Base-by-base conservation (phyloP, 2,888 invertebrate species). In the Ceratothoa steindachneri region DNA sequence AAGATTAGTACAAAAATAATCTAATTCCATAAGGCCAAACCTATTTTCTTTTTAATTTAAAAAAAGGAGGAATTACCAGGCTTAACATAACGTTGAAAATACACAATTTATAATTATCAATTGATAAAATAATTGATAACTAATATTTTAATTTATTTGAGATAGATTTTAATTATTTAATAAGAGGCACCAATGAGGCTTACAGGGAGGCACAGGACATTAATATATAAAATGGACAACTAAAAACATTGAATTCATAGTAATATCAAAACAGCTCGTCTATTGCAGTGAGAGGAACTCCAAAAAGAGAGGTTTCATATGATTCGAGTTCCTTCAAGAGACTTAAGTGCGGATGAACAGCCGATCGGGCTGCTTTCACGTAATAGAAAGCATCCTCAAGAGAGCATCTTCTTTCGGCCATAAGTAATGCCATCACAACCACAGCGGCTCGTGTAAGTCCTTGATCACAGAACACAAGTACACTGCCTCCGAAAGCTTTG, bases 401-500 rank as follows among this genome's bases (percentile, higher is more conserved):
- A 31, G 80, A 77, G 41, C 75, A 77, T 19, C 72, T 64, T 19
- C 77, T 67, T 30, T 74, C 75, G 65, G 75, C 53, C 80, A 80
- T 80, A 30, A 80, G 68, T 24, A 77, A 69, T 2, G 77, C 80
- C 75, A 80, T 73, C 27, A 69, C 73, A 19, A 77, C 69, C 7
- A 73, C 73, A 28, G 77, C 74, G 12, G 75, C 73, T 28, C 80
- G 73, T 29, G 75, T 80, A 29, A 80, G 72, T 24, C 80, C 80
- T 67, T 80, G 80, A 73, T 75, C 60, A 81, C 76, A 78, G 72
- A 83, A 82, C 9, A 83, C 82, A 53, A 83, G 74, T 4, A 83
- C 81, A 3, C 81, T 69, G 9, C 83, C 83, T 2, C 81, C 81
- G 55, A 77, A 66, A 9, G 72, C 73, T 30, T 79, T 69, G 1